Evolutionary conservation across 2,113 vertebrate genomes (phyloP).

Genomic region (Pantherophis guttatus): DNA sequence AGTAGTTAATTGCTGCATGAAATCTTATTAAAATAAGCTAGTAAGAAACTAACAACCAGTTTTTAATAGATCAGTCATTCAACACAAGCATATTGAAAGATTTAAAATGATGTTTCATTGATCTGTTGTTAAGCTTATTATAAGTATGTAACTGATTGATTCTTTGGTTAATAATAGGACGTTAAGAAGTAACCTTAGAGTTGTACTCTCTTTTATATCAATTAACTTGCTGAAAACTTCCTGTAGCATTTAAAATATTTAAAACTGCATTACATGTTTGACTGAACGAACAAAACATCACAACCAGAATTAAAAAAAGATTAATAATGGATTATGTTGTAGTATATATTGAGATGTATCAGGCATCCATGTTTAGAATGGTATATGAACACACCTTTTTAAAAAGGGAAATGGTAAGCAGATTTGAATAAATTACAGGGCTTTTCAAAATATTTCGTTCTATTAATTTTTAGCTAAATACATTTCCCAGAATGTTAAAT

Average conservation of each 20-base stretch:
- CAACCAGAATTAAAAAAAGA: not conserved
- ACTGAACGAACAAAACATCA: not conserved
- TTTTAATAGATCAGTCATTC: not conserved
- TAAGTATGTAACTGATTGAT: not conserved
- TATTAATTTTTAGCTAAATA: not conserved
- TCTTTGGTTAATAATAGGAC: not conserved
- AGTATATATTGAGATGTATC: not conserved
- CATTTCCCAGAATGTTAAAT: not conserved
- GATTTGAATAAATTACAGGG: not conserved
- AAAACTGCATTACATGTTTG: not conserved
- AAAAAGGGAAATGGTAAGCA: not conserved
- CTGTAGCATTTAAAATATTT: not conserved
- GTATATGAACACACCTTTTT: not conserved
- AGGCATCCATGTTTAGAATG: not conserved
- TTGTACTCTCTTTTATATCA: not conserved
- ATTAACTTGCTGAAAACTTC: not conserved
- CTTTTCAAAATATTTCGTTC: not conserved
- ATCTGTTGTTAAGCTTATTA: not conserved
- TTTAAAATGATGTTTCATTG: not conserved
- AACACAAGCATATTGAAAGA: not conserved
- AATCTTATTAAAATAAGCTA: not conserved
- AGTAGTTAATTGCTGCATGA: not conserved
- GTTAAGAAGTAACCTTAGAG: not conserved
- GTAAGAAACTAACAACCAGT: not conserved
- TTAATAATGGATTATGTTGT: not conserved